Conservation (phyloP, 2,797 vertebrate species). For the Clarias fuscus region DNA sequence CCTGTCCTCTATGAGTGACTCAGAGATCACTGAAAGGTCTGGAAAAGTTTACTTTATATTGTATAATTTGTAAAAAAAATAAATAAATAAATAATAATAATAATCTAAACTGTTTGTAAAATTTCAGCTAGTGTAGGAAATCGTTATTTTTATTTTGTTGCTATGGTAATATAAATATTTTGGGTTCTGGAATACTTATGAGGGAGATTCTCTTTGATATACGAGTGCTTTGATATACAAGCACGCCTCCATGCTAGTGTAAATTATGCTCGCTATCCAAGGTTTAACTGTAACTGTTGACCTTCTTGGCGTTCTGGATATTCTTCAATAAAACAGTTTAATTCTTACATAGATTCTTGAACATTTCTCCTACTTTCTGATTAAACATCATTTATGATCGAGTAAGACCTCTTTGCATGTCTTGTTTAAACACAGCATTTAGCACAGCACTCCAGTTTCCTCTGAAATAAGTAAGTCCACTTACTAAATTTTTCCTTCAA, state of each 20-base stretch:
- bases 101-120: no score
- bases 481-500: constrained; percentile 5
- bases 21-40: constrained; percentile 86
- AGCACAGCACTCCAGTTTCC: neutral
- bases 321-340: neutral
- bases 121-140: neutral
- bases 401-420: neutral
- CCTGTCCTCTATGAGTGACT: constrained; percentile 85
- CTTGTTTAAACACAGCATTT: neutral
- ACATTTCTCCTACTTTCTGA: no score
- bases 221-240: no score
- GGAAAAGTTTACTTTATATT: neutral
- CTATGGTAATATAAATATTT: no score
- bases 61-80: neutral
- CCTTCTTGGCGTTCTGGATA: neutral
- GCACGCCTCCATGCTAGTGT: no score
- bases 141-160: neutral
- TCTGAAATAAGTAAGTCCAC: neutral
- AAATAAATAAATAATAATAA: no score
- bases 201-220: no score
- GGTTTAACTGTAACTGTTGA: no score
- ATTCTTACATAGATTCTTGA: neutral
- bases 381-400: neutral
- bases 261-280: no score
- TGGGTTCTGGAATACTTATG: no score